These are phyloP conservation scores for Hydrolagus colliei DNA, from an alignment of 2,797 vertebrate species.

Conservation along the genomic window DNA sequence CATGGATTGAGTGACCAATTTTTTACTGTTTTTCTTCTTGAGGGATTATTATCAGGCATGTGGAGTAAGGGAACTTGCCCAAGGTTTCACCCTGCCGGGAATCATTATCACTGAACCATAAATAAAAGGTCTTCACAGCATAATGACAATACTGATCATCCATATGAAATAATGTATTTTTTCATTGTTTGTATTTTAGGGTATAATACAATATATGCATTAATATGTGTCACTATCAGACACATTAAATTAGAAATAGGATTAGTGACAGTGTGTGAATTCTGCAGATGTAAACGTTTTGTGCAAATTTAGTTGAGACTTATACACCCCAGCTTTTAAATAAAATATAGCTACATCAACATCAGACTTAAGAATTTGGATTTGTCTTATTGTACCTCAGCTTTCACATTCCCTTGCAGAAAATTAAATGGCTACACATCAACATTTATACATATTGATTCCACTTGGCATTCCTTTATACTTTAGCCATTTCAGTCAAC, in stretches of 20 bases:
- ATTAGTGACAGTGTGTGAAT: background rate
- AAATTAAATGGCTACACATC: no score
- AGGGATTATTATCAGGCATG: no score
- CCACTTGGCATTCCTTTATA: no score
- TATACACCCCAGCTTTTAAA: constrained; percentile 5
- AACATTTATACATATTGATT: no score
- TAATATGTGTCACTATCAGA: background rate
- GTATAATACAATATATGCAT: background rate
- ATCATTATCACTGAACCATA: background rate
- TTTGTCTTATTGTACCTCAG: no score
- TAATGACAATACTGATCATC: constrained; percentile 5
- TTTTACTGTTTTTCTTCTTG: no score
- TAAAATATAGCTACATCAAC: constrained; percentile 4
- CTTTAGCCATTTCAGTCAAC: no score
- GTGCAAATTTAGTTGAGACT: background rate
- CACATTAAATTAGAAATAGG: background rate
- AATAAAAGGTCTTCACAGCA: constrained; percentile 14
- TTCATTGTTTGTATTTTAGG: constrained; percentile 7
- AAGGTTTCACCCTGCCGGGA: no score
- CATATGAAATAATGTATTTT: constrained; percentile 29
- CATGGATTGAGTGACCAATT: no score
- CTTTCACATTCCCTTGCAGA: no score
- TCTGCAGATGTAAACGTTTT: constrained; percentile 11
- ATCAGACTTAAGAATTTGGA: background rate
- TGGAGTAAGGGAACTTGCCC: no score